Evolutionary conservation across 2,113 vertebrate genomes (phyloP).

Genomic region (Halcyon senegalensis): DNA sequence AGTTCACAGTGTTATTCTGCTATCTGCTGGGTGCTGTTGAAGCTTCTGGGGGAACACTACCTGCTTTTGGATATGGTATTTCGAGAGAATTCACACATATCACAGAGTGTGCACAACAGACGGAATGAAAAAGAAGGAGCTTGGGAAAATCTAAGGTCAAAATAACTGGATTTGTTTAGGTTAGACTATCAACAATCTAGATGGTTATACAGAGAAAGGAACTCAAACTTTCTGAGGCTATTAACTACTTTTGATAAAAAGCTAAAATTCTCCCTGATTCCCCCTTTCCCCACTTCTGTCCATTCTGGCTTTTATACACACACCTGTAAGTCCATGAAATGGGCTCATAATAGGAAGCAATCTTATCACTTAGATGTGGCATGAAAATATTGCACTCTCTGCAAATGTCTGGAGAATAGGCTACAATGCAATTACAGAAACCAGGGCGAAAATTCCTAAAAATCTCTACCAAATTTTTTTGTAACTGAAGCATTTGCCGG

Average conservation of each 20-base stretch:
- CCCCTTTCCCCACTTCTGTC: too few species aligned
- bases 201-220: background rate
- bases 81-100: background rate
- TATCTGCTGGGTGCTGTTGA: background rate
- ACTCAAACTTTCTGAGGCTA: background rate
- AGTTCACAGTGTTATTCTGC: background rate
- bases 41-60: background rate
- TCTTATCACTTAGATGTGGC: background rate
- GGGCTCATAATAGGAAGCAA: background rate
- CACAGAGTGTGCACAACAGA: background rate
- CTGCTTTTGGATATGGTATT: background rate
- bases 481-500: conserved; percentile 10
- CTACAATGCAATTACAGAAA: conserved; percentile 18
- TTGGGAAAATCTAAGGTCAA: background rate
- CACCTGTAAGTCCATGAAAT: background rate
- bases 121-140: background rate
- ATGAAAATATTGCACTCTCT: background rate
- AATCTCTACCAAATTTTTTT: background rate
- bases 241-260: background rate
- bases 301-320: background rate
- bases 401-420: background rate
- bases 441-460: background rate
- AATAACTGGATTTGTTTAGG: background rate
- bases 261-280: background rate
- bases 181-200: background rate